Base-by-base conservation (phyloP, 1,140 invertebrate species). In the Caenorhabditis brenneri region DNA sequence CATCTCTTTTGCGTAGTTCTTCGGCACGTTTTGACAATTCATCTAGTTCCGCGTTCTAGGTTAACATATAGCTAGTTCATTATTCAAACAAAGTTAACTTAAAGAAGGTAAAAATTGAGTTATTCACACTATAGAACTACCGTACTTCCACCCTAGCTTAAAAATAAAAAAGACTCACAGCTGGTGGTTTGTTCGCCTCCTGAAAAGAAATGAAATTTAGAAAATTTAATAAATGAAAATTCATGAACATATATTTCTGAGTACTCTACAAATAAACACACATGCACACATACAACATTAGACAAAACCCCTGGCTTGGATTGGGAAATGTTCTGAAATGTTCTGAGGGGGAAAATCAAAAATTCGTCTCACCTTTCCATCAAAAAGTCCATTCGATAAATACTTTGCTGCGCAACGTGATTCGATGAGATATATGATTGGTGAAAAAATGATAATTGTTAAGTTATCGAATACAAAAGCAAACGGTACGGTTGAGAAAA, bases 151-250 rank as follows among this genome's bases (percentile, higher is more conserved):
- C 53, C 19, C 29, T 48, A 16, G 27, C n/a, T 29, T 29, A n/a
- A 74, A 58, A 33, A 31, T 80, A 81, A 65, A 79, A 12, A 22
- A 82, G 49, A 87, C 86, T 87, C 33, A 88, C 87, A 82, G 86
- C 88, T 79, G 87, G 88, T 33, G 87, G 85, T 83, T 88, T 86
- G 60, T 82, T 79, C 29, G 87, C 82, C 24, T 80, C 85, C 87
- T 88, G 82, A 86, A 88, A 88, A 39, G 24, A 29, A 15, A 27
- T 58, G 24, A 42, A 15, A 27, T 19, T n/a, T 42, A 12, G n/a
- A 24, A 36, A 36, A 31, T 10, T 7, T 22, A 29, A 10, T 4
- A 4, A 1, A 29, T 29, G 9, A 36, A 65, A n/a, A 3, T 33
- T 33, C 16, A 33, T 27, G 36, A 10, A 65, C 15, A 65, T 65